These are phyloP conservation scores for Microctenopoma lineatum DNA, from an alignment of 2,797 vertebrate genomes.

Conservation along the genomic window DNA sequence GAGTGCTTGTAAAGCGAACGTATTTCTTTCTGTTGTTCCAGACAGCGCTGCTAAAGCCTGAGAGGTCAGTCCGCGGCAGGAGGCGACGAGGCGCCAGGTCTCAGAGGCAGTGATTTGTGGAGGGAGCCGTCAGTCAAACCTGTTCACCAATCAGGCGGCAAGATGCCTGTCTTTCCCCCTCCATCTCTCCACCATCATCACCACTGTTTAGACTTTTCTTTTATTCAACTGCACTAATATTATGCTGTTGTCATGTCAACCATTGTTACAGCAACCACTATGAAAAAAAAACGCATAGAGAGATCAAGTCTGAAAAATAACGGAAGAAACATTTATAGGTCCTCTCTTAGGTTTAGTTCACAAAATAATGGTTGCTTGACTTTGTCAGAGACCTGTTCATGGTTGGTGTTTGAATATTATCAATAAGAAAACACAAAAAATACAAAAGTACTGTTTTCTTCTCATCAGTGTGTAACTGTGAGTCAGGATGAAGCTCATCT, in stretches of 20 bases:
- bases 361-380: slow-evolving; percentile 67
- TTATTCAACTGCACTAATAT: slow-evolving; percentile 76
- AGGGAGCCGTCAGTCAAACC: slow-evolving; percentile 55
- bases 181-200: slow-evolving; percentile 55
- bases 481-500: slow-evolving; percentile 80
- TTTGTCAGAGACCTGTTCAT: slow-evolving; percentile 69
- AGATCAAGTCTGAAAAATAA: slow-evolving; percentile 63
- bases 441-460: slow-evolving; percentile 75
- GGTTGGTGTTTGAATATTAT: slow-evolving; percentile 74
- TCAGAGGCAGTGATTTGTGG: slow-evolving; percentile 77
- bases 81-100: slow-evolving; percentile 83
- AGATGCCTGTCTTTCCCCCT: slow-evolving; percentile 30
- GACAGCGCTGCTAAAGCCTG: slow-evolving; percentile 80
- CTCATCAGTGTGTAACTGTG: slow-evolving; percentile 78
- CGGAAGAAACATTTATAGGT: slow-evolving; percentile 49
- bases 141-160: slow-evolving; percentile 56
- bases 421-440: slow-evolving; percentile 63
- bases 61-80: slow-evolving; percentile 81
- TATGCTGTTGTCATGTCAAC: slow-evolving; percentile 73
- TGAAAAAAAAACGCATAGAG: slow-evolving; percentile 49
- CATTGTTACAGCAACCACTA: slow-evolving; percentile 73
- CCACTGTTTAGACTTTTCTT: slow-evolving; percentile 61
- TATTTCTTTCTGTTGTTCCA: slow-evolving; percentile 44
- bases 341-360: slow-evolving; percentile 72
- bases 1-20: slow-evolving; percentile 22